Evolutionary conservation across 1,140 invertebrate species (phyloP).

Genomic region (Epicauta chinensis): DNA sequence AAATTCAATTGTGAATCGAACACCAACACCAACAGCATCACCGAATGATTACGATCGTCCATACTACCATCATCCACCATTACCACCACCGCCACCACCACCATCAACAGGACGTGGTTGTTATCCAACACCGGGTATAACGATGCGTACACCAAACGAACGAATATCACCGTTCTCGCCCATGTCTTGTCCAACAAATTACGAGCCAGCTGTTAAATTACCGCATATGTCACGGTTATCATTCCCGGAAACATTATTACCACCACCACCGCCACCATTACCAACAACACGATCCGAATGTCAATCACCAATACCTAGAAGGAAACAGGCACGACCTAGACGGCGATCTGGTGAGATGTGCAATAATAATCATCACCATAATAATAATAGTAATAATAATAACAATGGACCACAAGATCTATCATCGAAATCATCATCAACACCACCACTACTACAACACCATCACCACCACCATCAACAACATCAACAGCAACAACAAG

Average conservation of each 20-base stretch:
- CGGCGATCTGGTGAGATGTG: conserved; percentile 69
- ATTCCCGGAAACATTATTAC: conserved; percentile 42
- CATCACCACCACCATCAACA: conserved; percentile 30
- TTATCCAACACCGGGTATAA: conserved; percentile 27
- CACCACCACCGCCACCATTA: conserved; percentile 14
- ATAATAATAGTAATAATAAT: no score
- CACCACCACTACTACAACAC: not conserved
- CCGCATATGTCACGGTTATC: conserved; percentile 48
- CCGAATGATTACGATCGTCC: conserved; percentile 49
- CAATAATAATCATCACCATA: no score
- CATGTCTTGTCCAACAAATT: conserved; percentile 20
- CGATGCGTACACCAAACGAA: conserved; percentile 23
- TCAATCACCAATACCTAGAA: conserved; percentile 64
- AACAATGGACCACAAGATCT: not conserved
- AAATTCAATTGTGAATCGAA: conserved; percentile 37
- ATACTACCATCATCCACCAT: conserved; percentile 32
- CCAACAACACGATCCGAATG: conserved; percentile 38
- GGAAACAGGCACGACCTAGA: conserved; percentile 74
- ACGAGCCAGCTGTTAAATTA: conserved; percentile 38
- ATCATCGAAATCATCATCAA: conserved; percentile 27
- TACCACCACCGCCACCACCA: conserved; percentile 53
- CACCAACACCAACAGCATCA: conserved; percentile 53
- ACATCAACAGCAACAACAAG: no score
- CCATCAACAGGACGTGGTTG: conserved; percentile 33
- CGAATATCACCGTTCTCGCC: conserved; percentile 28